Base-by-base conservation (phyloP, 2,888 invertebrate species). In the Drosophila percnosoma region DNA sequence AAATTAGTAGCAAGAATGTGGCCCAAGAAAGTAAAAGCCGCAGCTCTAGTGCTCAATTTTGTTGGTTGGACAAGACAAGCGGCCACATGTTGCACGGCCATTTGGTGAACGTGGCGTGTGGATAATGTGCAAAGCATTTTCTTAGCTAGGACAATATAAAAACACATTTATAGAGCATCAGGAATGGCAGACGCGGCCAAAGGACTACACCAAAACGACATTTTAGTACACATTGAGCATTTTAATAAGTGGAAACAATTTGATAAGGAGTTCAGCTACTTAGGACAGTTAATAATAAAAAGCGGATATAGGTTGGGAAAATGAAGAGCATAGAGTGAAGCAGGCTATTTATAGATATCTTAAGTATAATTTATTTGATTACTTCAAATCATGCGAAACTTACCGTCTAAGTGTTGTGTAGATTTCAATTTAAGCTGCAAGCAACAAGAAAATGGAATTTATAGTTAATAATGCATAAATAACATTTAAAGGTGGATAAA, bases 61-160 rank as follows among this genome's bases (percentile, higher is more conserved):
- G 13, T 34, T 38, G 55, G 24, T 34, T 29, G 52, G 33, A 21
- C 24, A 38, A 29, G 55, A 40, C 40, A 63, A 49, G 54, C 55
- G 15, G 78, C 87, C 90, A 89, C 87, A 87, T 87, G 88, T 89
- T 90, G 90, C 85, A 78, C 60, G 75, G 75, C 88, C 80, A 87
- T 87, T 89, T 81, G 79, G 61, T 55, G 76, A 87, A 76, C 51
- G 67, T 71, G 83, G 76, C 80, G 68, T 80, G 55, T 57, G 66
- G 66, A 55, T 83, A 80, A 68, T 83, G 73, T 65, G 57, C 38
- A 53, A 67, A 69, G 42, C 73, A 52, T 67, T 62, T 59, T 48
- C 73, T 31, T 34, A 61, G 63, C 63, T 68, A 69, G 58, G 51
- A 69, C 67, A 72, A 57, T 51, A 88, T 80, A 69, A 85, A 81